Percentiles rank a stretch among this genome's conserved stretches.
Conservation (phyloP, 2,888 invertebrate species). For the Ormyrus thymus region DNA sequence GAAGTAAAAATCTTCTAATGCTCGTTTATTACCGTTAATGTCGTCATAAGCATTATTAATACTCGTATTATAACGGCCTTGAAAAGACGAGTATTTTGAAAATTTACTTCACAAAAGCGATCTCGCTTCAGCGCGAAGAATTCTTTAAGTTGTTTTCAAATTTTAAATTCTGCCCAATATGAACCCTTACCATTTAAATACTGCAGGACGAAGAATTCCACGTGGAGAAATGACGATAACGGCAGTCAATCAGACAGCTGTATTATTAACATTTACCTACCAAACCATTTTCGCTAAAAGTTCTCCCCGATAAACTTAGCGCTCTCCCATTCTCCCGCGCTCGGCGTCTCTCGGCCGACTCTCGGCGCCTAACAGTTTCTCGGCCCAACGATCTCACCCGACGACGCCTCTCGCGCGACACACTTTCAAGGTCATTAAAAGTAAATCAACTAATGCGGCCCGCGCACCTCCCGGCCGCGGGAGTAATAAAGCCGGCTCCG, state of each 20-base stretch:
- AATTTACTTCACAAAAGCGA: neutral
- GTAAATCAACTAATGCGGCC: slow-evolving; percentile 39
- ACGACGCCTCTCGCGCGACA: slow-evolving; percentile 4
- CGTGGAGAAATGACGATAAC: neutral
- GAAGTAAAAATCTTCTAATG: slow-evolving; percentile 18
- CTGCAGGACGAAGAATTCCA: no score
- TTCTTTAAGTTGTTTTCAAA: no score
- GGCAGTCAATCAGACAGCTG: no score
- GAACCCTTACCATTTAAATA: no score
- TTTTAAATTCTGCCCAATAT: no score
- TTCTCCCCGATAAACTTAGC: no score
- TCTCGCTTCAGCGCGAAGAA: neutral
- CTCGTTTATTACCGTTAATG: slow-evolving; percentile 11
- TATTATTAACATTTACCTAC: no score
- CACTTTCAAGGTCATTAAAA: slow-evolving; percentile 50
- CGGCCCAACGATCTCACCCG: slow-evolving; percentile 30
- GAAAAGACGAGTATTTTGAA: neutral
- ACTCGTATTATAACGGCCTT: neutral
- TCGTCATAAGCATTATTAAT: neutral
- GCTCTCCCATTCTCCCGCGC: neutral
- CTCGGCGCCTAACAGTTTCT: slow-evolving; percentile 43
- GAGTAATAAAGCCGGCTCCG: neutral
- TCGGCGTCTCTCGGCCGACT: slow-evolving; percentile 10
- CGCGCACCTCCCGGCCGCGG: neutral
- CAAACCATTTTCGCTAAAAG: no score